phyloP scores from a whole-genome alignment of 2,113 vertebrate species.

The Harpagus bidentatus region DNA sequence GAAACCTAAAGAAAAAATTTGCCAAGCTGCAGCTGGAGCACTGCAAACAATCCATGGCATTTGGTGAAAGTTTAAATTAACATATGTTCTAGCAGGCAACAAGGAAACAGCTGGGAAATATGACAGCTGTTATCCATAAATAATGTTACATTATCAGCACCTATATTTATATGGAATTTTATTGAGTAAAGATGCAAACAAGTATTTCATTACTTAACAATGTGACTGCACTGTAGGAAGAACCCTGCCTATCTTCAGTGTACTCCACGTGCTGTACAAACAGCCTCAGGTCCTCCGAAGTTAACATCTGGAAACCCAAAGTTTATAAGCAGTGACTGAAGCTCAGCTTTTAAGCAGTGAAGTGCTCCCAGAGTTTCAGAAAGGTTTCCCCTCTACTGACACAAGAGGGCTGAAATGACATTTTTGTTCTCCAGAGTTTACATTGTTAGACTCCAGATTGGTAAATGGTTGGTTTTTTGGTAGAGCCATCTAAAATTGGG shows the following conservation, averaged over 20 bases:
- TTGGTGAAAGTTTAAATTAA: constrained; percentile 62
- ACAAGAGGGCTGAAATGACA: not conserved
- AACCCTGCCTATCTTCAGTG: not conserved
- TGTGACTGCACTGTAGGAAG: not conserved
- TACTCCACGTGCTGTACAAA: not conserved
- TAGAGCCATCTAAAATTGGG: not conserved
- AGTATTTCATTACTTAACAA: not conserved
- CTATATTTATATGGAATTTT: constrained; percentile 23
- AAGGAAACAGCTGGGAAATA: constrained; percentile 53
- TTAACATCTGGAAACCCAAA: not conserved
- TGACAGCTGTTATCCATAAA: constrained; percentile 46
- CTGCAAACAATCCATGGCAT: constrained; percentile 25
- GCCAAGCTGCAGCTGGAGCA: constrained; percentile 35
- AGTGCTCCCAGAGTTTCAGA: not conserved
- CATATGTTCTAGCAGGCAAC: constrained; percentile 44
- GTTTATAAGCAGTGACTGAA: not conserved
- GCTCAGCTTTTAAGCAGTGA: not conserved
- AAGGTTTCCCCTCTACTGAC: not conserved
- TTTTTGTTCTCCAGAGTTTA: not conserved
- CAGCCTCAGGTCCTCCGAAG: not conserved
- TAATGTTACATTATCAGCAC: constrained; percentile 14
- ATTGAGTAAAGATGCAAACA: not conserved
- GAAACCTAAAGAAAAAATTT: constrained; percentile 42
- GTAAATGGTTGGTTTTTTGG: not conserved
- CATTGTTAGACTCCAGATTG: rapidly evolving